Percentiles rank a stretch among this genome's conserved stretches.
Evolutionary conservation across 2,797 vertebrate genomes (phyloP).

Genomic region (Lophotriccus pileatus): DNA sequence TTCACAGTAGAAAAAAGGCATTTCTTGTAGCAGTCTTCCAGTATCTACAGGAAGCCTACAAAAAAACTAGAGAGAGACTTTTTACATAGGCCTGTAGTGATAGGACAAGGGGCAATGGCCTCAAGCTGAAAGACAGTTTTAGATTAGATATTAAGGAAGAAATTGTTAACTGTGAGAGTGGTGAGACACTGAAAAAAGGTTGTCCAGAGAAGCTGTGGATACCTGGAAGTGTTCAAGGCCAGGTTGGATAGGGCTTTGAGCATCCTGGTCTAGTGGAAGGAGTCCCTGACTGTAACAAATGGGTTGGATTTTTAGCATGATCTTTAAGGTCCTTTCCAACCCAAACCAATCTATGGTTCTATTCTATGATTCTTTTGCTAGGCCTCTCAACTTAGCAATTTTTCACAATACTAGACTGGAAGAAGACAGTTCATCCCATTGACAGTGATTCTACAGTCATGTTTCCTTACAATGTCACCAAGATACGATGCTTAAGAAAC

Average conservation of each 20-base stretch:
- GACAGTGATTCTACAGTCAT: not conserved
- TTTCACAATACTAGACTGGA: not conserved
- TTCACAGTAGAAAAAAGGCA: not conserved
- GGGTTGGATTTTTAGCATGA: not conserved
- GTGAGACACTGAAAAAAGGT: not conserved
- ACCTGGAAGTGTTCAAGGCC: not conserved
- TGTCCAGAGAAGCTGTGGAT: not conserved
- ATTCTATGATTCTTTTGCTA: not conserved
- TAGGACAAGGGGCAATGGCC: not conserved
- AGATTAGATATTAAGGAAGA: not conserved
- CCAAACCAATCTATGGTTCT: not conserved
- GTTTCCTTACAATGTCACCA: not conserved
- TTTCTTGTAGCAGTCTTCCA: not conserved
- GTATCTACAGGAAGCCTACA: not conserved
- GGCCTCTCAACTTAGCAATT: not conserved
- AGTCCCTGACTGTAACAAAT: not conserved
- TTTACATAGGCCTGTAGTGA: not conserved
- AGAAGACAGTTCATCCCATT: not conserved
- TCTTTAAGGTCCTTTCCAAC: not conserved
- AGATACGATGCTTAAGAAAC: not conserved
- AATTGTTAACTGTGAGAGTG: not conserved
- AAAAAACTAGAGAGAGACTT: not conserved
- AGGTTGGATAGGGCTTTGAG: not conserved
- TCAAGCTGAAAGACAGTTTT: not conserved
- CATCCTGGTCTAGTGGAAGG: not conserved